Conservation (phyloP, 2,113 vertebrate genomes). For the Oceanites oceanicus region DNA sequence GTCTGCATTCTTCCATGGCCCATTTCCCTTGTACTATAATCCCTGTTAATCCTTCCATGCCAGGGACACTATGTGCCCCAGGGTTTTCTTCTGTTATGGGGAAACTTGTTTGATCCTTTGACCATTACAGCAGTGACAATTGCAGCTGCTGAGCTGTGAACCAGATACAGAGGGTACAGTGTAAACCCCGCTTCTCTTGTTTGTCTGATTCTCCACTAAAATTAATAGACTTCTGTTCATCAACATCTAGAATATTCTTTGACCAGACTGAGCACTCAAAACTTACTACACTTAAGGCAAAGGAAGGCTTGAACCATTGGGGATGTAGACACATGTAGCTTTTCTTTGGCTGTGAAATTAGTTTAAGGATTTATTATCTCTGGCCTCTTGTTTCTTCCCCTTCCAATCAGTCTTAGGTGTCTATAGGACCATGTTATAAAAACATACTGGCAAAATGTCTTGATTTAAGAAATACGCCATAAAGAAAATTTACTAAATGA, state of each 20-base stretch:
- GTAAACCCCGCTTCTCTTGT: not conserved
- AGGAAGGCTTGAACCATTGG: not conserved
- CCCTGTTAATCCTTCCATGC: not conserved
- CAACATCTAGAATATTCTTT: not conserved
- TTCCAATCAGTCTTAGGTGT: not conserved
- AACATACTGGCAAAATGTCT: not conserved
- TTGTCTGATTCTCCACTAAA: not conserved
- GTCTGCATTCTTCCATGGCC: not conserved
- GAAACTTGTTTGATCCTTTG: not conserved
- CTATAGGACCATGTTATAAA: not conserved
- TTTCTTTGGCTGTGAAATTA: not conserved
- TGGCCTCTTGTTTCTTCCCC: not conserved
- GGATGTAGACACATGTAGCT: not conserved
- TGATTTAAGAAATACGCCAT: not conserved
- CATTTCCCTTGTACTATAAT: not conserved
- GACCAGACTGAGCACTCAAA: not conserved
- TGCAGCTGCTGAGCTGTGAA: not conserved
- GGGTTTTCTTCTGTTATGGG: not conserved
- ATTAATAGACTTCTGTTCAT: not conserved
- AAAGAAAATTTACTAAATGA: not conserved
- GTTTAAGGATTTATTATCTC: not conserved
- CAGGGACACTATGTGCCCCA: not conserved
- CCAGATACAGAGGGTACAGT: not conserved
- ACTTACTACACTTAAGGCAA: not conserved
- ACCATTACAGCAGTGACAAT: not conserved